Conservation (phyloP, 2,888 invertebrate species). For the Lasioglossum morio region DNA sequence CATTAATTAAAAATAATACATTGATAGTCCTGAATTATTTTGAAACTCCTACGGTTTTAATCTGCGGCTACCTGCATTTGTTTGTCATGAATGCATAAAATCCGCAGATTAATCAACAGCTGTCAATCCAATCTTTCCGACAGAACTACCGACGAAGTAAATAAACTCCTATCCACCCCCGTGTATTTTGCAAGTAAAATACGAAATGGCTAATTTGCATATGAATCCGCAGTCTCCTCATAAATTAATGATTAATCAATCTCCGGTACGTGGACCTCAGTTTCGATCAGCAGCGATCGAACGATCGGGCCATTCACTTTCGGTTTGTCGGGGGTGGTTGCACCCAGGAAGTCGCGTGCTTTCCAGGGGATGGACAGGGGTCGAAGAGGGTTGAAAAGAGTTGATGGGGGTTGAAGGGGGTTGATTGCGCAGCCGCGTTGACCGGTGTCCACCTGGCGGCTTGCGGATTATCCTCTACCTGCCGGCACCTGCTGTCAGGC, state of each 20-base stretch:
- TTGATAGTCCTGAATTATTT: no score
- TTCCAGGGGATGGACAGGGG: background rate
- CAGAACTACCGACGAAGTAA: no score
- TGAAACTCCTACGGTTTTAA: no score
- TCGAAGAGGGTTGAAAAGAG: background rate
- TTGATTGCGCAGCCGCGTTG: constrained; percentile 61
- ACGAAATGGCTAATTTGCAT: background rate
- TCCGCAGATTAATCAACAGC: no score
- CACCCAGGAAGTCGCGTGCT: constrained; percentile 51
- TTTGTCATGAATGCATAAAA: no score
- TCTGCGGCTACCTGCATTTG: no score
- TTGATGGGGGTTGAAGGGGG: background rate
- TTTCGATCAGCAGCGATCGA: constrained; percentile 12
- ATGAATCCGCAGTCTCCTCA: background rate
- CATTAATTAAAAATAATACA: no score
- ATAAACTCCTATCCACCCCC: background rate
- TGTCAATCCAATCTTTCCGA: no score
- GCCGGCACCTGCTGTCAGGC: constrained; percentile 46
- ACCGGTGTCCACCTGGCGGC: constrained; percentile 76
- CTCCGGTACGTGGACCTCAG: background rate
- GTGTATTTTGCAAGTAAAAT: background rate
- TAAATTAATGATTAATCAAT: background rate
- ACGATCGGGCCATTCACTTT: constrained; percentile 63
- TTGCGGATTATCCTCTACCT: constrained; percentile 58
- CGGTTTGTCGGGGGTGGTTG: constrained; percentile 69